Evolutionary conservation across 2,113 vertebrate genomes (phyloP).

Genomic region (Henicopernis longicauda): DNA sequence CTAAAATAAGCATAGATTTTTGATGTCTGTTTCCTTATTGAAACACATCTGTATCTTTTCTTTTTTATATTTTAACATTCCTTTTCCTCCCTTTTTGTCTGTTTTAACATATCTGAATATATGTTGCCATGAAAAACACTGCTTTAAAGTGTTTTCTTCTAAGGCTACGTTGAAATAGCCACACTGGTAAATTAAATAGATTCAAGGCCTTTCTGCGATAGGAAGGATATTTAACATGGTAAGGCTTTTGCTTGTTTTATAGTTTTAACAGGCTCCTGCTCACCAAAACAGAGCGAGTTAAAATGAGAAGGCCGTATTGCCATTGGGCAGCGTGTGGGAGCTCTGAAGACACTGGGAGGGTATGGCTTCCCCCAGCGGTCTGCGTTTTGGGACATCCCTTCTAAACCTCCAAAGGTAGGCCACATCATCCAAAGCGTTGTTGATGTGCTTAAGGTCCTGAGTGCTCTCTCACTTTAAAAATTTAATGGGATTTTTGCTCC

Average conservation of each 20-base stretch:
- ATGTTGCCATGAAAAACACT: neutral
- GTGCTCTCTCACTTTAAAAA: neutral
- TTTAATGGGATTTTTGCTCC: neutral
- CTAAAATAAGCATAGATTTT: neutral
- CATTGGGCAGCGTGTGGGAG: accelerated
- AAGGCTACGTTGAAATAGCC: neutral
- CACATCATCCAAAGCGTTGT: accelerated
- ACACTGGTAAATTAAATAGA: neutral
- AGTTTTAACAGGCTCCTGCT: neutral
- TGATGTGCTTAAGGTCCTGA: neutral
- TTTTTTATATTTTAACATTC: neutral
- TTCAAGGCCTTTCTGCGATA: neutral
- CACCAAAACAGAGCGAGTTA: neutral
- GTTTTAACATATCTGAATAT: neutral
- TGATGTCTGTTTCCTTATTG: neutral
- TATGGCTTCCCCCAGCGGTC: neutral
- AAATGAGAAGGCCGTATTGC: neutral
- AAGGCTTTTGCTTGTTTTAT: neutral
- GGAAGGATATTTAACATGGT: neutral
- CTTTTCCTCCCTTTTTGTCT: neutral
- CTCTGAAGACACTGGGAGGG: neutral
- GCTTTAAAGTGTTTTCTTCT: neutral
- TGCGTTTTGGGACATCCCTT: neutral
- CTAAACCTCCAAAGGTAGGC: neutral
- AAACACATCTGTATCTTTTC: neutral